Evolutionary conservation across 2,797 vertebrate genomes (phyloP), one percentile per base, ranked within the genome.

Genomic region (Discoglossus pictus): DNA sequence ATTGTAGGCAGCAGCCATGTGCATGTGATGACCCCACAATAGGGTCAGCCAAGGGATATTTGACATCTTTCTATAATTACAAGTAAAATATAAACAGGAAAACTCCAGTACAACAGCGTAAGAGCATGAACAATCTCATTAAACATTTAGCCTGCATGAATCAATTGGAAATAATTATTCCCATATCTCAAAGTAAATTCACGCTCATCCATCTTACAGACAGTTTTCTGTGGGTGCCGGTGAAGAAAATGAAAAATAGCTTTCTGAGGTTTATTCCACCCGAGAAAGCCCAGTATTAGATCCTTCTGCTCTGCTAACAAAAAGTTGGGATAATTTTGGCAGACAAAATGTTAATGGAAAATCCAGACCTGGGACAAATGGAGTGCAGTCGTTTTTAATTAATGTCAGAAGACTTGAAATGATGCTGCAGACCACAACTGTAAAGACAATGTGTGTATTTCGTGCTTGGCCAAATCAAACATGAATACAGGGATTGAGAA

Each of bases 341-440:
- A 48, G 15, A 36, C 20, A 21, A 13, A 10, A 66, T 27, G 34
- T 58, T 66, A 58, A 65, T 56, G 27, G 11, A 43, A 56, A 65
- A 65, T 10, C 44, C 53, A 51, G 44, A 31, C 23, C 16, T 40
- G 27, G n/a, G 48, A 17, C 34, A 56, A 52, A 44, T 31, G 17
- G 31, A 66, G 52, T 18, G 20, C 27, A 47, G 42, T 66, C 39
- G 24, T 7, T 34, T 24, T 47, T 58, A 56, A 66, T 56, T 55
- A 55, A 55, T 46, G 62, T 56, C 63, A 58, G 64, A 59, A 18
- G 35, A 59, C 44, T 27, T 47, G 17, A 66, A 48, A 56, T 56
- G 38, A 56, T 36, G 51, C 38, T 65, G 31, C 42, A 58, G 64
- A 48, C 52, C 43, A 66, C 53, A 58, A 38, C 27, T 56, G 23